Evolutionary conservation across 1,140 invertebrate genomes (phyloP), one percentile per base, ranked within the genome.

Genomic region (Drosophila mojavensis): DNA sequence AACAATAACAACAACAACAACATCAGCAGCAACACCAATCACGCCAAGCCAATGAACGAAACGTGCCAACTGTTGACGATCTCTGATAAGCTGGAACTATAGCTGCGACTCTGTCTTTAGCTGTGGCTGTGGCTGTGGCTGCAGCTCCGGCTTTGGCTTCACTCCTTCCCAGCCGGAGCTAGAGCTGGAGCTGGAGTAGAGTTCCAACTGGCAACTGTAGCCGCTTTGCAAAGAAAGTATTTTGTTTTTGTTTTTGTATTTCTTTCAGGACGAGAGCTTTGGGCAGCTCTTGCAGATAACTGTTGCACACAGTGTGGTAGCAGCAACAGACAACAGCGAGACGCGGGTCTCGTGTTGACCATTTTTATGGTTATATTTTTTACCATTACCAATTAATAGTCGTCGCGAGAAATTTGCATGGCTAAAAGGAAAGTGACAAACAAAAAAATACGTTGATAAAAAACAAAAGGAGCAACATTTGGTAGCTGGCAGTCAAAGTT

Each of bases 321-420:
- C 33, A 20, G 36, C 10, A 39, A 10, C 36, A 39, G 36, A 39
- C 36, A 39, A 39, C 26, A 50, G 28, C 60, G 15, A 30, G 13
- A 15, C 69, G 63, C 70, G 20, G 45, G 43, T 43, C 50, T 61
- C 58, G 58, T 62, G 79, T 89, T 88, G 84, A 75, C 80, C 73
- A 89, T 88, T 89, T 88, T 84, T 80, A 80, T 84, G 67, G 81
- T 75, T 77, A 70, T 68, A 63, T 70, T 72, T 79, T 74, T 74
- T 58, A 77, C 79, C 83, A 89, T 88, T 88, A 89, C 69, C 83
- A 88, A 88, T 88, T 88, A 88, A 88, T 88, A 88, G 83, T 78
- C 84, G 83, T 76, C 66, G 81, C 83, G 81, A 89, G 84, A 88
- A 88, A 88, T 88, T 88, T 88, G 83, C 83, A 88, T 88, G 75